A percentile compares a stretch with the other conserved stretches of the same genome.
Conservation (phyloP, 2,797 vertebrate genomes). For the Pachyuromys duprasi region DNA sequence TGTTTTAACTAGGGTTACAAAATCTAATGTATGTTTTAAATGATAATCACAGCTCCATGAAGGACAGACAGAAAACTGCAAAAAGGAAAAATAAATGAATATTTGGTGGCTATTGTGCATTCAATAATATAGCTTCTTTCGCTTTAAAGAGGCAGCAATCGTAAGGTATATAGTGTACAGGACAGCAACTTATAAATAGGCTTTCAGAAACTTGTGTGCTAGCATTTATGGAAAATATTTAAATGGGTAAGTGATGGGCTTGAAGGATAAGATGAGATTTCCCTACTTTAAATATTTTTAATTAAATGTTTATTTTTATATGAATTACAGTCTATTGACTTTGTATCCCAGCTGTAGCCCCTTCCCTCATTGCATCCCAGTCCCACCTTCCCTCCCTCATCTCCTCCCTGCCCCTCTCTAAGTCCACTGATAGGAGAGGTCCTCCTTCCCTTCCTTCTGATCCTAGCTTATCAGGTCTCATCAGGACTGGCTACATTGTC, state of each 20-base stretch:
- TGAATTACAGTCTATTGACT: too few species aligned
- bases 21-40: conserved; percentile 9
- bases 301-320: too few species aligned
- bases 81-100: background rate
- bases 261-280: background rate
- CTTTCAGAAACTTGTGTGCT: background rate
- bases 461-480: too few species aligned
- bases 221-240: background rate
- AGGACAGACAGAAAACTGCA: background rate
- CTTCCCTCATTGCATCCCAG: too few species aligned
- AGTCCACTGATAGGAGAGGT: too few species aligned
- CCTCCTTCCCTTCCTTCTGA: too few species aligned
- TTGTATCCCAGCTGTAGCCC: too few species aligned
- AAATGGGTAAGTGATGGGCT: conserved; percentile 1
- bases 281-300: background rate
- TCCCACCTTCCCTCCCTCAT: too few species aligned
- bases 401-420: too few species aligned
- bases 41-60: background rate
- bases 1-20: background rate
- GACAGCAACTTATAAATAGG: background rate
- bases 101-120: background rate
- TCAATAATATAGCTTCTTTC: background rate
- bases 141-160: background rate
- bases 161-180: background rate
- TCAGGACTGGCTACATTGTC: too few species aligned